phyloP scores from a whole-genome alignment of 2,113 vertebrate genomes.

The Pteruthius melanotis region DNA sequence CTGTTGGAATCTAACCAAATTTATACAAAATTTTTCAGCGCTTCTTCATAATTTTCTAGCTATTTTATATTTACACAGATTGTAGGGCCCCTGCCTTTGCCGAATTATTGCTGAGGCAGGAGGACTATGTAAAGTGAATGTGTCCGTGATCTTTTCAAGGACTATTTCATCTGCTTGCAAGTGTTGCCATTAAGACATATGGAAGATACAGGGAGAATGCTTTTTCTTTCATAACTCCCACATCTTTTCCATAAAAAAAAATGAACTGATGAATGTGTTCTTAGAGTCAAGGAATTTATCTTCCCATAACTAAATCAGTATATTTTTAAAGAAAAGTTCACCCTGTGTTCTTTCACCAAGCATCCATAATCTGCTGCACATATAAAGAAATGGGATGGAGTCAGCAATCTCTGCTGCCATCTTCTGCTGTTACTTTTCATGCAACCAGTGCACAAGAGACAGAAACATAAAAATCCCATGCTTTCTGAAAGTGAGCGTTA shows the following conservation, averaged over 20 bases:
- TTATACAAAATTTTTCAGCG: not conserved
- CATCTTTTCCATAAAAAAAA: constrained; percentile 44
- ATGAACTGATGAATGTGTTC: constrained; percentile 49
- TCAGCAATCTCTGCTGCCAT: constrained; percentile 75
- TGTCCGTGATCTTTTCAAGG: not conserved
- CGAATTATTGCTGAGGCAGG: not conserved
- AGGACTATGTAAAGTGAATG: not conserved
- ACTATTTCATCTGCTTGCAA: not conserved
- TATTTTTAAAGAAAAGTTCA: constrained; percentile 45
- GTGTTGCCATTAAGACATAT: not conserved
- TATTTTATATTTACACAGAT: not conserved
- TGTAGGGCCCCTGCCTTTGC: not conserved
- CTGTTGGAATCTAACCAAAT: not conserved
- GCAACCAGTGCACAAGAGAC: not conserved
- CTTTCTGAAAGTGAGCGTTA: not conserved
- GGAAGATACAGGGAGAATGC: not conserved
- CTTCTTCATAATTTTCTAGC: not conserved
- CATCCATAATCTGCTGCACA: not conserved
- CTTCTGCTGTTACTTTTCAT: constrained; percentile 58
- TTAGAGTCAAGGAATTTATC: constrained; percentile 46
- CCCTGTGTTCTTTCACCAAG: not conserved
- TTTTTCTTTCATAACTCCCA: constrained; percentile 33
- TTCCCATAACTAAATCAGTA: constrained; percentile 52
- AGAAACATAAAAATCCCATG: not conserved
- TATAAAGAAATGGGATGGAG: not conserved